Evolutionary conservation across 2,888 invertebrate species (phyloP).

Genomic region (Theretra japonica): DNA sequence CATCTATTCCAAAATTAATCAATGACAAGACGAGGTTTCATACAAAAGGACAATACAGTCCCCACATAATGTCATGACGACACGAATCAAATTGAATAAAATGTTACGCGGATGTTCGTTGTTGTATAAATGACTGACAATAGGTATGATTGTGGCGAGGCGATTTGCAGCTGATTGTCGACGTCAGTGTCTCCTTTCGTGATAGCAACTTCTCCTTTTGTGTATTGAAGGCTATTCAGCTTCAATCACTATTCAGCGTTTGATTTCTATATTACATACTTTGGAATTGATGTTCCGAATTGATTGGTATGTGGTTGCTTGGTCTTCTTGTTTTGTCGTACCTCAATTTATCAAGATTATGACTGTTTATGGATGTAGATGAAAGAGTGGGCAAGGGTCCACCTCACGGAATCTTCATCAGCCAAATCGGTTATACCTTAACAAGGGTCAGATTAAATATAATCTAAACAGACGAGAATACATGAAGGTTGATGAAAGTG

Average conservation of each 20-base stretch:
- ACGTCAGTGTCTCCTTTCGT: slow-evolving; percentile 18
- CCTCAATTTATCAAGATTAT: too few relatives aligned
- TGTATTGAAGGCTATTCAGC: background rate
- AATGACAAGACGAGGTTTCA: background rate
- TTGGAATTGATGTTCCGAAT: background rate
- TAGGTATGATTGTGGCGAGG: slow-evolving; percentile 57
- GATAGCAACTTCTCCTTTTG: slow-evolving; percentile 17
- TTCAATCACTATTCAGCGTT: slow-evolving; percentile 3
- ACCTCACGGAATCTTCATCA: too few relatives aligned
- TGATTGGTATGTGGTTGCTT: background rate
- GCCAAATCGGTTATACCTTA: too few relatives aligned
- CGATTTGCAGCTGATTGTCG: slow-evolving; percentile 46
- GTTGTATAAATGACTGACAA: slow-evolving; percentile 66
- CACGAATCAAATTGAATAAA: slow-evolving; percentile 65
- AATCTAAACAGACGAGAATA: too few relatives aligned
- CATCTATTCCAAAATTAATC: too few relatives aligned
- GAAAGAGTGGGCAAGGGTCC: too few relatives aligned
- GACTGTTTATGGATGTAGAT: too few relatives aligned
- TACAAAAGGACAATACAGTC: slow-evolving; percentile 2
- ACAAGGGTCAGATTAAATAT: too few relatives aligned
- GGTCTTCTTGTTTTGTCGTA: background rate
- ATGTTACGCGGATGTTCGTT: slow-evolving; percentile 58
- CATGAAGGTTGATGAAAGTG: too few relatives aligned
- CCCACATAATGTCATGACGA: slow-evolving; percentile 32
- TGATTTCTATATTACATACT: background rate